Percentiles rank a stretch among this genome's conserved stretches.
These are phyloP conservation scores for Allygus modestus DNA, from an alignment of 2,888 invertebrate genomes.

Conservation along the genomic window DNA sequence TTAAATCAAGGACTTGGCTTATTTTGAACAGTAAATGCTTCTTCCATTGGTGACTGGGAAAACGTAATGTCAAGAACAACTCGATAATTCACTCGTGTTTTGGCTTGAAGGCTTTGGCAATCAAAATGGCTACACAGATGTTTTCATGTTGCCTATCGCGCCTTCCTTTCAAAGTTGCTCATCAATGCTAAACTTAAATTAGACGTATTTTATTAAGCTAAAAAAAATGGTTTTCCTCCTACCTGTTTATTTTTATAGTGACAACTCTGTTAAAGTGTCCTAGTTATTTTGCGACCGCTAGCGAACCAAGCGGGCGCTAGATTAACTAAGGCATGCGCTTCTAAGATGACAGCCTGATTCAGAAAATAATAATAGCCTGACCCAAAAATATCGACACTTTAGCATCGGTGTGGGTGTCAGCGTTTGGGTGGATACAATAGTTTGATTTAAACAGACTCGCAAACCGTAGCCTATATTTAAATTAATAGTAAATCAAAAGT, in stretches of 20 bases:
- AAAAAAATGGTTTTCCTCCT: background rate
- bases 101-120: background rate
- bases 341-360: conserved; percentile 25
- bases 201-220: background rate
- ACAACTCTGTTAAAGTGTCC: background rate
- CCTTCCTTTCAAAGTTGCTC: background rate
- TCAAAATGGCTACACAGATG: background rate
- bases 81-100: background rate
- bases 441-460: background rate
- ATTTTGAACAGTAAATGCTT: no score
- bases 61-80: background rate
- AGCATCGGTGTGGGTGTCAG: conserved; percentile 14
- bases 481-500: no score
- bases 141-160: background rate
- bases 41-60: background rate
- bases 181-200: background rate
- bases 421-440: background rate
- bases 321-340: background rate
- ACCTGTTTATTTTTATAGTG: background rate
- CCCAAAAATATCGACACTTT: conserved; percentile 22
- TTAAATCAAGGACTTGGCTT: no score
- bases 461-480: no score
- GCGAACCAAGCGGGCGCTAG: background rate
- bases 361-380: conserved; percentile 37
- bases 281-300: background rate